phyloP scores from a whole-genome alignment of 2,113 vertebrate species.

The Hyla sarda region DNA sequence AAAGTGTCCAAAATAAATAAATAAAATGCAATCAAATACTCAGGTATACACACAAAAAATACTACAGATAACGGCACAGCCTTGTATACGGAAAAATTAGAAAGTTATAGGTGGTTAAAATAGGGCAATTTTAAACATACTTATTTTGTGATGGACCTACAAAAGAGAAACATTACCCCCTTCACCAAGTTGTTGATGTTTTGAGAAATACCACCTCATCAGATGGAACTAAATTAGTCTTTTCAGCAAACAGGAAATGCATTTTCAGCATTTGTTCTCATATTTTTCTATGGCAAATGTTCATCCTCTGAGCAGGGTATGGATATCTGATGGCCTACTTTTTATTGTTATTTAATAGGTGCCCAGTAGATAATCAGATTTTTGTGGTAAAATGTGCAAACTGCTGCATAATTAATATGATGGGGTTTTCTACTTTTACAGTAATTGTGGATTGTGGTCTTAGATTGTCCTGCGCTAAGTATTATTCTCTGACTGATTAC shows the following conservation, averaged over 20 bases:
- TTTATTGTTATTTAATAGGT: neutral
- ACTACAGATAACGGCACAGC: too few relatives aligned
- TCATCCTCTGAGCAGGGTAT: neutral
- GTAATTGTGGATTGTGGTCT: neutral
- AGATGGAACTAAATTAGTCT: neutral
- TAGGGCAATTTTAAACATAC: too few relatives aligned
- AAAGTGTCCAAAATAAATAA: too few relatives aligned
- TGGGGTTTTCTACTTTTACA: neutral
- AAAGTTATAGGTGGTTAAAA: too few relatives aligned
- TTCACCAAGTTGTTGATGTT: neutral
- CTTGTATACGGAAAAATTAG: too few relatives aligned
- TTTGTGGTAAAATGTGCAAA: conserved; percentile 41
- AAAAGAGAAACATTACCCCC: too few relatives aligned
- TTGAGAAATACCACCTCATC: neutral
- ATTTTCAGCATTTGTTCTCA: neutral
- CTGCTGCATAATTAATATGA: neutral
- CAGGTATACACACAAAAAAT: too few relatives aligned
- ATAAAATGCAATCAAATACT: too few relatives aligned
- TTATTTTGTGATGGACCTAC: too few relatives aligned
- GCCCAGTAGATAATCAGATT: conserved; percentile 38
- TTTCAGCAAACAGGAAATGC: neutral
- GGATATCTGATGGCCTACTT: conserved; percentile 55
- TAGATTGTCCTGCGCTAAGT: neutral
- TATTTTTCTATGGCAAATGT: neutral
- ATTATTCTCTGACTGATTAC: neutral